Evolutionary conservation across 1,140 invertebrate genomes (phyloP), one percentile per base, ranked within the genome.

Genomic region (Apis dorsata): DNA sequence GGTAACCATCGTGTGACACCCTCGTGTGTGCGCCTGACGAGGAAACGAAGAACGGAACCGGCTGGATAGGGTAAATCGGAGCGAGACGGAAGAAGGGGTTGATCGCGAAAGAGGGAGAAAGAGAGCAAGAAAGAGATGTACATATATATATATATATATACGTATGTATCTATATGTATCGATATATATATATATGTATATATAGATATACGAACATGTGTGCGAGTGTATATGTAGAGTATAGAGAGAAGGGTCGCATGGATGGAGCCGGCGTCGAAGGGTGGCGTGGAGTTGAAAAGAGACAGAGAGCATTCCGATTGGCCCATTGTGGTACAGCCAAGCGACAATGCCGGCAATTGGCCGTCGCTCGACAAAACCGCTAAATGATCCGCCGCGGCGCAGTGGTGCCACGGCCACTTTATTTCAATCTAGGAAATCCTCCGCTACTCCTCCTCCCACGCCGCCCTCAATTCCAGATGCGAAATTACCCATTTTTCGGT

Each of bases 361-460:
- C 92, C 93, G 93, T 94, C 93, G 94, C 93, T 94, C 92, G 94
- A 94, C 93, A 94, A 94, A 94, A 94, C 93, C 93, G 93, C 93
- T 94, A 94, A 94, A 94, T 93, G 93, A 93, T 94, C 93, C 91
- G 91, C 91, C 91, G 90, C 87, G 90, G 90, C 91, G 91, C 90
- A 92, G 90, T 92, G 92, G 90, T 92, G 92, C 92, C 91, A 93
- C 92, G 91, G 91, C 92, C 93, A 94, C 93, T 94, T 94, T 94
- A 94, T 94, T 94, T 94, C 93, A 94, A 94, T 94, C 93, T 94
- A 92, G 91, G 91, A 93, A 93, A 92, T 92, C 92, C 91, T 90
- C 86, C 87, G 90, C 89, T 70, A 71, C 81, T 81, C 79, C 77
- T 76, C 70, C 79, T 69, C 15, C 78, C 71, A 59, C 73, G 17